A percentile compares a stretch with the other conserved stretches of the same genome.
Evolutionary conservation across 2,113 vertebrate genomes (phyloP).

Genomic region (human): DNA sequence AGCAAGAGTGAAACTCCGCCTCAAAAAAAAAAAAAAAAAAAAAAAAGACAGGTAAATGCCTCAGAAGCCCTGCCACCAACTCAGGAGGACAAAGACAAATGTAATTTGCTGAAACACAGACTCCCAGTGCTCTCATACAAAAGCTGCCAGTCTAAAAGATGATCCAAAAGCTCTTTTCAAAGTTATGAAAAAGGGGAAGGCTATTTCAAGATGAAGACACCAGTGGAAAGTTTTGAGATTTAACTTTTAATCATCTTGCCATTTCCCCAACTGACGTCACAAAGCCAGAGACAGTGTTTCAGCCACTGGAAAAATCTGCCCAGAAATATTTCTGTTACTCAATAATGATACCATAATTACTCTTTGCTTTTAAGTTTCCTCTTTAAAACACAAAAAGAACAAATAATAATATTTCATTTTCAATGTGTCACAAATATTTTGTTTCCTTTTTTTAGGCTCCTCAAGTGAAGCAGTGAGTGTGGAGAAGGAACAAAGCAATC

Average conservation of each 20-base stretch:
- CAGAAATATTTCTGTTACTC: constrained; percentile 65
- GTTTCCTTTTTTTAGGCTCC: no score
- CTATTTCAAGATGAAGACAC: background rate
- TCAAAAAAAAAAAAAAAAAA: no score
- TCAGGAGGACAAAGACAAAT: background rate
- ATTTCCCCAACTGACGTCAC: constrained; percentile 39
- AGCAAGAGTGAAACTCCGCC: no score
- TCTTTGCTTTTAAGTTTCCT: background rate
- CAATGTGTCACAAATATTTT: background rate
- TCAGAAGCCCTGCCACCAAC: fast-evolving
- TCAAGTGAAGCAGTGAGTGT: no score
- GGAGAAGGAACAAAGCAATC: no score
- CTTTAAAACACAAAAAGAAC: background rate
- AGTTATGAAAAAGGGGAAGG: background rate
- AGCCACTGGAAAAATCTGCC: constrained; percentile 69
- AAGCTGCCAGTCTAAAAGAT: background rate
- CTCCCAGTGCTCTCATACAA: background rate
- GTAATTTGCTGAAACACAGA: background rate
- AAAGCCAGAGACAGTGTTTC: background rate
- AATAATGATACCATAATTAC: background rate
- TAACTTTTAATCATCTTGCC: background rate
- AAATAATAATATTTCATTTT: background rate
- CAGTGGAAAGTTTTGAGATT: constrained; percentile 53
- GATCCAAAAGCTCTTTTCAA: background rate
- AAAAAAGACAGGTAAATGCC: background rate